phyloP scores from a whole-genome alignment of 2,888 invertebrate genomes.

The Buathra laborator region DNA sequence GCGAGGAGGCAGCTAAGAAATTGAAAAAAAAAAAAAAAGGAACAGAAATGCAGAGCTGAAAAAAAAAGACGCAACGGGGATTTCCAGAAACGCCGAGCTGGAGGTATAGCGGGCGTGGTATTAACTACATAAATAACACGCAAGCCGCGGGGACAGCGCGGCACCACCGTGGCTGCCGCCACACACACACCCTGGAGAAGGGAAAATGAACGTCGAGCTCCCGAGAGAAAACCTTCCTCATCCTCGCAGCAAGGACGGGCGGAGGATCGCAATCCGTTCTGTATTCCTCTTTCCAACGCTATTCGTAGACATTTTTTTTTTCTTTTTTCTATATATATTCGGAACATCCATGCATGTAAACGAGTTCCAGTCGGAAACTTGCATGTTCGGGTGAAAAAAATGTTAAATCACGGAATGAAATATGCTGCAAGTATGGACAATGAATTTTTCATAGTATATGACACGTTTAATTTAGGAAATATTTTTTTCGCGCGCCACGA shows the following conservation, averaged over 20 bases:
- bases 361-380: not conserved
- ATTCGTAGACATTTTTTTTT: not conserved
- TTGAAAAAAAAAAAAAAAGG: slow-evolving; percentile 38
- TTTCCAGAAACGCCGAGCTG: slow-evolving; percentile 77
- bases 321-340: no score
- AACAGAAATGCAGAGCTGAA: slow-evolving; percentile 60
- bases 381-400: slow-evolving; percentile 20
- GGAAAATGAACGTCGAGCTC: slow-evolving; percentile 64
- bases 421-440: not conserved
- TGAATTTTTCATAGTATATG: not conserved
- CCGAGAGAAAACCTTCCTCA: slow-evolving; percentile 29
- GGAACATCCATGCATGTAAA: not conserved
- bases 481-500: not conserved
- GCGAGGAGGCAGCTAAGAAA: slow-evolving; percentile 47
- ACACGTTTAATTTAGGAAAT: not conserved
- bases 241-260: slow-evolving; percentile 27
- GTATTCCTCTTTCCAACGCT: slow-evolving; percentile 28
- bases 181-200: slow-evolving; percentile 36
- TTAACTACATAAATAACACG: slow-evolving; percentile 81
- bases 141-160: slow-evolving; percentile 66
- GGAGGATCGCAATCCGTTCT: slow-evolving; percentile 38
- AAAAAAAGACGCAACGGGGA: slow-evolving; percentile 69
- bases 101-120: slow-evolving; percentile 79
- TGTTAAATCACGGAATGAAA: slow-evolving; percentile 6
- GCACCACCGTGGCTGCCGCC: slow-evolving; percentile 17